Evolutionary conservation across 2,888 invertebrate genomes (phyloP).

Genomic region (Plusia festucae): DNA sequence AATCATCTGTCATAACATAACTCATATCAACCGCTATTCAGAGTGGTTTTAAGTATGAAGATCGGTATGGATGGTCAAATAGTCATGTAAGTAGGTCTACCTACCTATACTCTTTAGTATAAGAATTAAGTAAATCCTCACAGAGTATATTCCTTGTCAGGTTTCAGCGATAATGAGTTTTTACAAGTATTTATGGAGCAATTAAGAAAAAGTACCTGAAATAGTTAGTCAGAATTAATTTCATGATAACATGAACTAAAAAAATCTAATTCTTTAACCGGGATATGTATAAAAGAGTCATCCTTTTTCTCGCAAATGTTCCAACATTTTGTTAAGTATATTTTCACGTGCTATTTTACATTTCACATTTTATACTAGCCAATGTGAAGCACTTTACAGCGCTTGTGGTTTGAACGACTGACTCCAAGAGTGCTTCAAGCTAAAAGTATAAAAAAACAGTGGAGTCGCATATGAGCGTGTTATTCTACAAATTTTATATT

Average conservation of each 20-base stretch:
- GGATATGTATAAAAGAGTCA: not conserved
- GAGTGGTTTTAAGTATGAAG: too few species aligned
- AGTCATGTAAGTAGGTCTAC: not conserved
- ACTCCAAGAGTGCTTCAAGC: conserved; percentile 22
- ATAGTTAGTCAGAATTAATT: not conserved
- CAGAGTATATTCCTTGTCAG: too few species aligned
- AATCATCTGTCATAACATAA: too few species aligned
- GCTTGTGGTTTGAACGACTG: conserved; percentile 41
- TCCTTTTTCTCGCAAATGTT: not conserved
- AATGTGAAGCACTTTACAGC: conserved; percentile 40
- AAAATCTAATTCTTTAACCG: not conserved
- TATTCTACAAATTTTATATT: not conserved
- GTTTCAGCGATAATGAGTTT: too few species aligned
- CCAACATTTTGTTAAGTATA: conserved; percentile 19
- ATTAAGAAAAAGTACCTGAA: not conserved
- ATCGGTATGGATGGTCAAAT: too few species aligned
- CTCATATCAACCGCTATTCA: too few species aligned
- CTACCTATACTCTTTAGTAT: too few species aligned
- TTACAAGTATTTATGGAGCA: not conserved
- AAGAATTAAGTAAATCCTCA: too few species aligned
- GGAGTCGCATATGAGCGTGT: not conserved
- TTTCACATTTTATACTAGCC: conserved; percentile 31
- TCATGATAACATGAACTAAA: not conserved
- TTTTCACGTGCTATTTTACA: conserved; percentile 28
- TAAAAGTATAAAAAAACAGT: conserved; percentile 1